Percentiles rank a stretch among this genome's conserved stretches.
phyloP scores from a whole-genome alignment of 23 tunicate genomes.

The Botrylloides violaceus region DNA sequence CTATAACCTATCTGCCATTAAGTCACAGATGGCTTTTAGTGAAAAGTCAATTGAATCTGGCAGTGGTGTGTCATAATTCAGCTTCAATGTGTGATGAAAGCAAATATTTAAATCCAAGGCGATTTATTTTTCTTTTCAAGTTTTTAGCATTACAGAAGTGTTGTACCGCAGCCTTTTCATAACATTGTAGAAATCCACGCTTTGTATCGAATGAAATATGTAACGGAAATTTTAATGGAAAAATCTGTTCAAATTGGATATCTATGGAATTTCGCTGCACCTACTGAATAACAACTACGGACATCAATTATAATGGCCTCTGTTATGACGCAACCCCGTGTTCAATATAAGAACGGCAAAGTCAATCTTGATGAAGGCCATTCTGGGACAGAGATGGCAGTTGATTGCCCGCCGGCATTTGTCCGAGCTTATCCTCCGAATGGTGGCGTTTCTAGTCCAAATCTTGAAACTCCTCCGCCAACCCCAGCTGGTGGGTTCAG shows the following conservation, averaged over 20 bases:
- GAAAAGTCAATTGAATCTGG: too few species aligned
- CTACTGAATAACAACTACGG: neutral
- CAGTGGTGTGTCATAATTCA: too few species aligned
- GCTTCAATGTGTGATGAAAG: too few species aligned
- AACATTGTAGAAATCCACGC: neutral
- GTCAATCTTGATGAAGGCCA: conserved; percentile 58
- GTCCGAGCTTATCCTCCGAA: conserved; percentile 58
- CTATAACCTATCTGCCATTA: too few species aligned
- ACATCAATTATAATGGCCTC: conserved; percentile 31
- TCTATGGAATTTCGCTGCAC: neutral
- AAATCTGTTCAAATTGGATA: too few species aligned
- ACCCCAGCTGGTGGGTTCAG: conserved; percentile 32
- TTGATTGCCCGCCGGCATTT: conserved; percentile 73
- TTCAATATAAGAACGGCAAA: conserved; percentile 45
- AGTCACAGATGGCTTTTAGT: too few species aligned
- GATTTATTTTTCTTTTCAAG: too few species aligned
- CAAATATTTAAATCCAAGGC: too few species aligned
- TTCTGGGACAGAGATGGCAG: conserved; percentile 70
- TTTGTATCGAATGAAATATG: neutral
- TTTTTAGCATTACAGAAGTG: too few species aligned
- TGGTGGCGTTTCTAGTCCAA: conserved; percentile 53
- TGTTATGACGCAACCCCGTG: conserved; percentile 47
- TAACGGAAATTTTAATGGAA: neutral
- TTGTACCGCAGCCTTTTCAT: too few species aligned
- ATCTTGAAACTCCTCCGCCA: conserved; percentile 70